These are phyloP conservation scores for Helicorthomorpha holstii DNA, from an alignment of 1,140 invertebrate genomes.

Conservation along the genomic window DNA sequence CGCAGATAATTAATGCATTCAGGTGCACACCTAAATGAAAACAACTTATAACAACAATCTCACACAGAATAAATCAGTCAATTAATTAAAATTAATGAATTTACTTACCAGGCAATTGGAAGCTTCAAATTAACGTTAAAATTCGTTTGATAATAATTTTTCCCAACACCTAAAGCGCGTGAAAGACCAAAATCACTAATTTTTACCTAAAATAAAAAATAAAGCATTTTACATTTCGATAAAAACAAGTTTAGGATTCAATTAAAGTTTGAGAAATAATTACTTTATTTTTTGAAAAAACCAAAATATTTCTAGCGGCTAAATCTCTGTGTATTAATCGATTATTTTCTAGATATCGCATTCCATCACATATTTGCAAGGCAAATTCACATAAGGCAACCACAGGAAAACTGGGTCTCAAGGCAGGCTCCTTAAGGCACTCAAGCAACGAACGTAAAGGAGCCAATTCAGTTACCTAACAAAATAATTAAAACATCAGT, in stretches of 20 bases:
- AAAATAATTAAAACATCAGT: not conserved
- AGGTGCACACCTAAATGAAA: constrained; percentile 62
- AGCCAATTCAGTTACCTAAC: constrained; percentile 79
- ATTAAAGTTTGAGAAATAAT: constrained; percentile 3
- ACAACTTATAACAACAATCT: not conserved
- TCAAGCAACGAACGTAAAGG: constrained; percentile 84
- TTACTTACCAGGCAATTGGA: constrained; percentile 81
- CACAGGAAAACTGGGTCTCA: constrained; percentile 75
- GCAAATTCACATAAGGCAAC: constrained; percentile 76
- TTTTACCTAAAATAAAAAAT: constrained; percentile 43
- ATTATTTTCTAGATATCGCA: constrained; percentile 87
- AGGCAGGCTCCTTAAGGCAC: constrained; percentile 80
- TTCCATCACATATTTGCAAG: constrained; percentile 87
- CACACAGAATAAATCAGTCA: not conserved
- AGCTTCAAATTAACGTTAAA: constrained; percentile 95
- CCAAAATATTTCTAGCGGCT: constrained; percentile 85
- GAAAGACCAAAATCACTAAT: constrained; percentile 96
- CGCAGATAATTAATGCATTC: constrained; percentile 92
- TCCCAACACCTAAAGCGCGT: constrained; percentile 84
- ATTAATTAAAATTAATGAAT: not conserved
- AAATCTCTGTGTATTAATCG: constrained; percentile 86
- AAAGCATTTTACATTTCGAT: not conserved
- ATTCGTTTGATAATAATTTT: constrained; percentile 98
- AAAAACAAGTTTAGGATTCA: not conserved
- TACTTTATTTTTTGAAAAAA: constrained; percentile 83